These are phyloP conservation scores for Peromyscus nudipes DNA, from an alignment of 2,797 vertebrate species.

Conservation along the genomic window DNA sequence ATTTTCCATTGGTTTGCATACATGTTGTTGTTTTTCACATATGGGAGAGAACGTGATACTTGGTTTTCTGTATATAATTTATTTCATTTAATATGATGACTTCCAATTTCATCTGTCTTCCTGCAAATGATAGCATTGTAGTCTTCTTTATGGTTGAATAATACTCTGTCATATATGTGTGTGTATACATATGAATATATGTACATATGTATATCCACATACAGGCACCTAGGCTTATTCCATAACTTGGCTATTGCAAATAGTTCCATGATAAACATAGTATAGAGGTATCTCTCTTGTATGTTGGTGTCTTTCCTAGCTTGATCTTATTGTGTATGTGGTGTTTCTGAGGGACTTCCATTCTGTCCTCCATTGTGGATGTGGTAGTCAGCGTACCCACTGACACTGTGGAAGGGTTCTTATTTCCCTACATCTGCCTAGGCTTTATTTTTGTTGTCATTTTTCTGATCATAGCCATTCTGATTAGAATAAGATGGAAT, in stretches of 20 bases:
- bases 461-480: background rate
- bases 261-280: background rate
- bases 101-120: background rate
- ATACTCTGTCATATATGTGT: background rate
- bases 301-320: background rate
- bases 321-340: too few relatives aligned
- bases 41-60: background rate
- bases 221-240: background rate
- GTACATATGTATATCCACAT: background rate
- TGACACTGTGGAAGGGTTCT: too few relatives aligned
- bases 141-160: background rate
- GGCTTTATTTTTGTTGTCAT: background rate
- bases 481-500: background rate
- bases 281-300: too few relatives aligned
- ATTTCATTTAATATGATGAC: background rate
- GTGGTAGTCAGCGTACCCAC: background rate
- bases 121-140: too few relatives aligned
- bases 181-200: too few relatives aligned
- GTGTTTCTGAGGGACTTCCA: background rate
- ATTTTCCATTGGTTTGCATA: slow-evolving; percentile 19
- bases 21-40: background rate
- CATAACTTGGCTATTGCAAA: background rate
- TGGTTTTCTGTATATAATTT: background rate
- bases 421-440: too few relatives aligned
- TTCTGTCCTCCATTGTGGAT: background rate